Conservation (phyloP, 2,797 vertebrate species). For the Esox masquinongy region DNA sequence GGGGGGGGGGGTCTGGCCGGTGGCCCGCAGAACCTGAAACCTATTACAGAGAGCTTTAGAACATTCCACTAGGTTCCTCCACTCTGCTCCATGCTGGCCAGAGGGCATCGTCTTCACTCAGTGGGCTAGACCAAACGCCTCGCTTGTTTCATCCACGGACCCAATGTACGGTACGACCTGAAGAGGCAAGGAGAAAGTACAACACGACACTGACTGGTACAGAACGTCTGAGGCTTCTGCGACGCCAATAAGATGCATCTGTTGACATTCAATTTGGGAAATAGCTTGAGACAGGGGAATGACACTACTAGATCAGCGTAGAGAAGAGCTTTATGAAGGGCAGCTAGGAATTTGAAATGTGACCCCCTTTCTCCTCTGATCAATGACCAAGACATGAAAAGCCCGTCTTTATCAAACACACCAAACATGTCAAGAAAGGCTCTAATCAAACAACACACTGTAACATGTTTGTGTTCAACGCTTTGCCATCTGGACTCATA, state of each 20-base stretch:
- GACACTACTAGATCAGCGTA: not conserved
- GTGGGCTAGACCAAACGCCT: constrained; percentile 51
- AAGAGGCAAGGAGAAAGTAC: constrained; percentile 62
- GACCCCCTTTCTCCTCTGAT: not conserved
- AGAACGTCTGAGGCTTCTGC: not conserved
- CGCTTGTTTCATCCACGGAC: constrained; percentile 12
- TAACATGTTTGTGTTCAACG: constrained; percentile 71
- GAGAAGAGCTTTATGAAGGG: not conserved
- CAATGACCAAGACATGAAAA: not conserved
- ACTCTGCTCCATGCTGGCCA: constrained; percentile 73
- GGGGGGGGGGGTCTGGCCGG: constrained; percentile 62
- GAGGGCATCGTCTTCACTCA: constrained; percentile 76
- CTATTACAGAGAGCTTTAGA: constrained; percentile 79
- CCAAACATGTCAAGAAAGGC: not conserved
- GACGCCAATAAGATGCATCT: not conserved
- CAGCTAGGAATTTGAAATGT: not conserved
- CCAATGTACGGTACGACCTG: constrained; percentile 40
- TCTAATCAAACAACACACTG: not conserved
- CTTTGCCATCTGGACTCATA: constrained; percentile 77
- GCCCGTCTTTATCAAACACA: not conserved
- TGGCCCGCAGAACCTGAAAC: constrained; percentile 81
- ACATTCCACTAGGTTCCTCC: constrained; percentile 81
- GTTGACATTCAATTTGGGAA: not conserved
- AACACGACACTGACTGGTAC: constrained; percentile 47
- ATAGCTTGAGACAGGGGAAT: not conserved